phyloP scores from a whole-genome alignment of 1,140 invertebrate genomes.

The Adoxophyes honmai region DNA sequence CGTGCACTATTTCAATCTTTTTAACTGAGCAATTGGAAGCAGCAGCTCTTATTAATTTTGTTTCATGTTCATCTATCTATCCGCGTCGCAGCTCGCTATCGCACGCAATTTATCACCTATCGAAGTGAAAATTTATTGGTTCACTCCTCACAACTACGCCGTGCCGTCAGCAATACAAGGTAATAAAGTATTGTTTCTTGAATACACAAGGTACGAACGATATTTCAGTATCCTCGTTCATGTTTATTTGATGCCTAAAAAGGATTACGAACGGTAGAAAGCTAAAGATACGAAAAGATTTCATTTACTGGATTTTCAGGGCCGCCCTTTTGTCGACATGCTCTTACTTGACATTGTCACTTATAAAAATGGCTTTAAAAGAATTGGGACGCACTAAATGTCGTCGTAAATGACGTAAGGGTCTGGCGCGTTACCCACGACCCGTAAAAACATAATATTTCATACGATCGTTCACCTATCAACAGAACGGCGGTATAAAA shows the following conservation, averaged over 20 bases:
- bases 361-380: slow-evolving; percentile 8
- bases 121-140: slow-evolving; percentile 1
- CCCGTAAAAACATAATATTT: neutral
- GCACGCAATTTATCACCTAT: slow-evolving; percentile 5
- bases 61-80: slow-evolving; percentile 1
- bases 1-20: too few relatives aligned
- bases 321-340: too few relatives aligned
- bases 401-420: slow-evolving; percentile 7
- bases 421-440: neutral
- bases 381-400: slow-evolving; percentile 7
- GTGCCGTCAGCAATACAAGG: neutral
- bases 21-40: too few relatives aligned
- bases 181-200: neutral
- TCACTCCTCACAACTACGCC: neutral
- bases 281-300: too few relatives aligned
- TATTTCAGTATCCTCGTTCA: too few relatives aligned
- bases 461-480: neutral
- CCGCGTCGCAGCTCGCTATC: neutral
- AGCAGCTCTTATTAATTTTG: neutral
- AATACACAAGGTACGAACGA: neutral
- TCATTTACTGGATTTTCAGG: too few relatives aligned
- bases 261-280: too few relatives aligned
- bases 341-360: neutral
- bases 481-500: too few relatives aligned
- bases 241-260: too few relatives aligned